Evolutionary conservation across 2,888 invertebrate genomes (phyloP).

Genomic region (Leptura quadrifasciata): DNA sequence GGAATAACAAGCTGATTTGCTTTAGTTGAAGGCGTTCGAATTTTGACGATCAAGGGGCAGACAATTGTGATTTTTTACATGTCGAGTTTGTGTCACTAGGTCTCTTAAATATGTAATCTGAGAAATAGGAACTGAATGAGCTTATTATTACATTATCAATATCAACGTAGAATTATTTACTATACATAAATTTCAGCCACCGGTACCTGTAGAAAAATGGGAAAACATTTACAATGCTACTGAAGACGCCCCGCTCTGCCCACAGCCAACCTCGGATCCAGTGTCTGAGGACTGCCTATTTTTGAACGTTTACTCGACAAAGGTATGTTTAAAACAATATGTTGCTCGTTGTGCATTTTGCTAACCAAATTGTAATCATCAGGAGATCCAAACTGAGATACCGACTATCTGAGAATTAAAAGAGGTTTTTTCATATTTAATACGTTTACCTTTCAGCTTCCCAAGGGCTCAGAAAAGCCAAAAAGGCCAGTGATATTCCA

Average conservation of each 20-base stretch:
- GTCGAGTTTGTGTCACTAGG: too few species aligned
- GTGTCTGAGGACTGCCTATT: conserved; percentile 80
- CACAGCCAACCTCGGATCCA: conserved; percentile 66
- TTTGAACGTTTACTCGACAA: conserved; percentile 79
- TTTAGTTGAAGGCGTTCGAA: too few species aligned
- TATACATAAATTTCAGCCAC: conserved; percentile 63
- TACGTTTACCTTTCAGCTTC: conserved; percentile 62
- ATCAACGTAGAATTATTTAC: background rate
- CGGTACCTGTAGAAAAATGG: conserved; percentile 68
- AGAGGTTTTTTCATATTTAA: background rate
- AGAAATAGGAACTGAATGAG: too few species aligned
- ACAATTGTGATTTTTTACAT: too few species aligned
- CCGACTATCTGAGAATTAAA: too few species aligned
- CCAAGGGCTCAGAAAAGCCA: conserved; percentile 63
- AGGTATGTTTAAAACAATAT: conserved; percentile 66
- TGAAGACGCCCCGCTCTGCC: conserved; percentile 69
- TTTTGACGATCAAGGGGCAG: too few species aligned
- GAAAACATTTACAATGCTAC: conserved; percentile 69
- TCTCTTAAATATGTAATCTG: too few species aligned
- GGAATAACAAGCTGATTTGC: too few species aligned
- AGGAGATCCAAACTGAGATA: too few species aligned
- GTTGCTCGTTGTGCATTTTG: too few species aligned
- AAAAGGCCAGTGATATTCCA: conserved; percentile 80
- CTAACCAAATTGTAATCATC: too few species aligned
- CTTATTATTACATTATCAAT: too few species aligned